Conservation (phyloP, 2,888 invertebrate species). For the Theristus sp. region DNA sequence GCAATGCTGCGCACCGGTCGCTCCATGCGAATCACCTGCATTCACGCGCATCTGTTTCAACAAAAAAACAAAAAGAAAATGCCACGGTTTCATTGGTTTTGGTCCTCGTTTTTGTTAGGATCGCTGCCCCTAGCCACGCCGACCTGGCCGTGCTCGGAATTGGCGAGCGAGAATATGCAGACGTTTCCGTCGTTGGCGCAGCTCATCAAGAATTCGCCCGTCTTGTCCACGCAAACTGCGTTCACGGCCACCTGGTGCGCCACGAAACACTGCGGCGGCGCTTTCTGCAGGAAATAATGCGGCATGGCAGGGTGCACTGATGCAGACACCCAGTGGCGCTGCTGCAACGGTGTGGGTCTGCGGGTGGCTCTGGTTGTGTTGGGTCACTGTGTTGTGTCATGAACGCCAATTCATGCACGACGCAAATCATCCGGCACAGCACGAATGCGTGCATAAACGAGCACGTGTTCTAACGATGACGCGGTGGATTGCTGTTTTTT, state of each 20-base stretch:
- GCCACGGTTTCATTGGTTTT: neutral
- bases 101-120: neutral
- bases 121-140: no score
- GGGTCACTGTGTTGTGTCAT: no score
- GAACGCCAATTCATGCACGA: no score
- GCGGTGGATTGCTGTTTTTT: no score
- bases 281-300: neutral
- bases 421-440: no score
- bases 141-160: conserved; percentile 19
- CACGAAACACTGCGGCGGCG: neutral
- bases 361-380: no score
- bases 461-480: no score
- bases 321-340: no score
- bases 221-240: conserved; percentile 74
- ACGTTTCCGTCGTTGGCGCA: conserved; percentile 41
- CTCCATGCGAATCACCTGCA: conserved; percentile 13
- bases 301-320: neutral
- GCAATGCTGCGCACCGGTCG: conserved; percentile 16
- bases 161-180: conserved; percentile 56
- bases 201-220: conserved; percentile 72
- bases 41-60: no score
- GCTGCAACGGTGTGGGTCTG: no score
- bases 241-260: conserved; percentile 72
- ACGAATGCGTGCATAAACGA: no score
- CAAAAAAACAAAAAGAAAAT: neutral